Evolutionary conservation across 2,113 vertebrate species (phyloP), one percentile per base, ranked within the genome.

Genomic region (Agapornis roseicollis): DNA sequence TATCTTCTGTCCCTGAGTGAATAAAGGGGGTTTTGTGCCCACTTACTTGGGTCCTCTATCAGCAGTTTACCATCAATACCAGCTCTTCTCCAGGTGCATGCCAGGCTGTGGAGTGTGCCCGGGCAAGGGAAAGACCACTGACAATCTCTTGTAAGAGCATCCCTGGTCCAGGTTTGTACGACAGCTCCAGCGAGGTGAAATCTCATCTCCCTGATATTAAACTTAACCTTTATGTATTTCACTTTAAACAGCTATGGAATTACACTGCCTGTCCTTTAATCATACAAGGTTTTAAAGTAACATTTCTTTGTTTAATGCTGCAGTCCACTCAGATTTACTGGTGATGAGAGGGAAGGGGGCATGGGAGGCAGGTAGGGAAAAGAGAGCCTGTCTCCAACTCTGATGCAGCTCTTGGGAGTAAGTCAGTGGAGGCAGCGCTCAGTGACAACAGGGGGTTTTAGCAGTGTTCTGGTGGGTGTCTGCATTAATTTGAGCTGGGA

Each of bases 221-320:
- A 89, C 22, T 88, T 53, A 86, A 96, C 97, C 95, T 97, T 96
- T 93, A 2, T 46, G 63, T 64, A 14, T 27, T 60, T 55, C 44
- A 39, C 80, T 84, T 88, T 22, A 50, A 95, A 41, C 74, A 89
- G 73, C 86, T 44, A 11, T 22, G 87, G 85, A 73, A 93, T 92
- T 69, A 33, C 78, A 17, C 16, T 58, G 89, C 68, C 50, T 58
- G 50, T 42, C 71, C 83, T 94, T 94, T 84, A 44, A 85, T 73
- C 78, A 1, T 17, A 63, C 63, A 13, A 73, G 88, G 68, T 16
- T 41, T 83, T 50, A 33, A 42, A 53, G 52, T 85, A 80, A 73
- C 35, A 17, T 39, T 17, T 85, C 80, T 92, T 47, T 95, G 60
- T 80, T 92, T 92, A 81, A 89, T 71, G 84, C 64, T 83, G 64